These are phyloP conservation scores for Danio aesculapii DNA, from an alignment of 2,797 vertebrate genomes.

Conservation along the genomic window DNA sequence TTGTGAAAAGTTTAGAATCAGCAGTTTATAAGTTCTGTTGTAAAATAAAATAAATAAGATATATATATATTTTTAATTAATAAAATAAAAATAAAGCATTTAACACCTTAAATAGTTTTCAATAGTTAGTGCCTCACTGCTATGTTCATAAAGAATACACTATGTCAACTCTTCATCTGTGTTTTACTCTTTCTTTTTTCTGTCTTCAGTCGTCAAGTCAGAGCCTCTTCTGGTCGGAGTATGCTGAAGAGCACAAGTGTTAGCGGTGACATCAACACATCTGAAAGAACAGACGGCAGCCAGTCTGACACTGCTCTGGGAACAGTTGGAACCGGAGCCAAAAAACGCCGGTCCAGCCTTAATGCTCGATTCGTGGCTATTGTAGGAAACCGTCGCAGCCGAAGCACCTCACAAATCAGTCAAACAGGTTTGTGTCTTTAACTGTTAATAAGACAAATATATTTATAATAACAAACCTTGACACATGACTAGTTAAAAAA, in stretches of 20 bases:
- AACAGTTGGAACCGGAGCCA: constrained; percentile 87
- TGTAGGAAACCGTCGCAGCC: constrained; percentile 91
- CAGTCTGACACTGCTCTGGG: constrained; percentile 98
- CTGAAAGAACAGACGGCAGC: constrained; percentile 95
- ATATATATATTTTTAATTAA: no score
- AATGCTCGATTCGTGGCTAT: constrained; percentile 96
- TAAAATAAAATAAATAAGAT: no score
- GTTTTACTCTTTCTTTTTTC: neutral
- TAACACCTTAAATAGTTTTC: neutral
- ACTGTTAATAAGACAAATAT: neutral
- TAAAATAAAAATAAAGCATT: constrained; percentile 7
- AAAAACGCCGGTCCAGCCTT: constrained; percentile 95
- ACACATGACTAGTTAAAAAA: neutral
- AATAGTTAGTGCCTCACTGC: constrained; percentile 15
- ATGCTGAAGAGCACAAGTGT: constrained; percentile 97
- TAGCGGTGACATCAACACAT: constrained; percentile 93
- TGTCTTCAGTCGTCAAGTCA: constrained; percentile 86
- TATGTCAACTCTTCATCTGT: neutral
- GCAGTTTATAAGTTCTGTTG: neutral
- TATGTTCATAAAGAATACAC: neutral
- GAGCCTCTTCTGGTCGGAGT: constrained; percentile 87
- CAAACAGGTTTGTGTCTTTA: constrained; percentile 80
- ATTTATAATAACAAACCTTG: neutral
- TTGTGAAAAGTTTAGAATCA: neutral
- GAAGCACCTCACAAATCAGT: constrained; percentile 96